Conservation (phyloP, 2,888 invertebrate species). For the Aleiodes alternator region DNA sequence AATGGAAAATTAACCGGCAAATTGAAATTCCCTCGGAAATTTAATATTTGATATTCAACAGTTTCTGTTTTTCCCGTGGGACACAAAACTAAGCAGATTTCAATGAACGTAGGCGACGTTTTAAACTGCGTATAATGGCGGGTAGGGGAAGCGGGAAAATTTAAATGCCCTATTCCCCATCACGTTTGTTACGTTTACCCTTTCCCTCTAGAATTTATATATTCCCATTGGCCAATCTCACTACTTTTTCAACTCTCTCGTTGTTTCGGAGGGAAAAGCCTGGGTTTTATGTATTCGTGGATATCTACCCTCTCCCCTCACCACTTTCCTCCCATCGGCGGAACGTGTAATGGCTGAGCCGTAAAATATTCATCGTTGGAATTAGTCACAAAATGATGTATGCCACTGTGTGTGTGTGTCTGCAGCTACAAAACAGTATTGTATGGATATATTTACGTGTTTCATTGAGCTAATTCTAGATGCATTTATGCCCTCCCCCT, state of each 20-base stretch:
- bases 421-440: slow-evolving; percentile 52
- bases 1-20: background rate
- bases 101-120: slow-evolving; percentile 74
- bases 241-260: slow-evolving; percentile 54
- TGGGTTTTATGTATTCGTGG: slow-evolving; percentile 22
- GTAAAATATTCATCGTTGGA: slow-evolving; percentile 72
- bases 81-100: slow-evolving; percentile 77
- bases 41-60: slow-evolving; percentile 20
- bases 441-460: slow-evolving; percentile 30
- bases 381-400: slow-evolving; percentile 71
- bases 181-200: slow-evolving; percentile 54
- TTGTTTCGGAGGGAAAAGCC: slow-evolving; percentile 37
- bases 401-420: slow-evolving; percentile 56
- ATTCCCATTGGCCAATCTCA: slow-evolving; percentile 22
- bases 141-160: slow-evolving; percentile 54
- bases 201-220: slow-evolving; percentile 48
- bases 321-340: slow-evolving; percentile 5
- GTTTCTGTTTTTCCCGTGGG: background rate
- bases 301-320: slow-evolving; percentile 33
- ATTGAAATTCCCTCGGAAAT: slow-evolving; percentile 6
- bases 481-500: background rate
- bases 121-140: slow-evolving; percentile 58
- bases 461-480: slow-evolving; percentile 36
- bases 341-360: slow-evolving; percentile 64
- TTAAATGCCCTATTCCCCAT: slow-evolving; percentile 68